phyloP scores from a whole-genome alignment of 37 sponge, comb jelly and placozoan genomes.

The Bolinopsis microptera region DNA sequence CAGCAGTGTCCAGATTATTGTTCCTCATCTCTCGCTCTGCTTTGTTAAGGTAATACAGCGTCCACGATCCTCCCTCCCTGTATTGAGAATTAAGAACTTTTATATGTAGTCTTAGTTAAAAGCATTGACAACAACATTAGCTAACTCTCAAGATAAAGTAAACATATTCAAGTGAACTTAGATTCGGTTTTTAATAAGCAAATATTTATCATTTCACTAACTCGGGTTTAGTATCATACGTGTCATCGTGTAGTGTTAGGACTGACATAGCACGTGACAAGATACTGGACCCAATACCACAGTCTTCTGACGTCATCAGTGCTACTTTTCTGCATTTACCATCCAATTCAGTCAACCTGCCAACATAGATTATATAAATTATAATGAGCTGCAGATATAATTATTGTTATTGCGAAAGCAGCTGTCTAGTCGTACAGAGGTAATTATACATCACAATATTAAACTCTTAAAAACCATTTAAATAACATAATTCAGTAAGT shows the following conservation, averaged over 20 bases:
- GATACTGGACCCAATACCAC: conserved; percentile 14
- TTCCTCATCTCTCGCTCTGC: background rate
- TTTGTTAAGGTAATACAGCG: background rate
- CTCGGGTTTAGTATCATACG: background rate
- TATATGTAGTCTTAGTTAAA: no score
- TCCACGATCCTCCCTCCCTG: background rate
- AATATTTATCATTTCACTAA: no score
- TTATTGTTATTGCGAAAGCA: no score
- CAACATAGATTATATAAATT: background rate
- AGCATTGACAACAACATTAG: no score
- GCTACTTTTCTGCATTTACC: background rate
- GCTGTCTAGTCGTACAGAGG: no score
- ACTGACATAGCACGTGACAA: background rate
- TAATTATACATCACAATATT: no score
- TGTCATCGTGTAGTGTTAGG: background rate
- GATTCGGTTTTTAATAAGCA: no score
- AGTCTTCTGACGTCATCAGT: conserved; percentile 1
- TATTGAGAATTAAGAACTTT: background rate
- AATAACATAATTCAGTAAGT: no score
- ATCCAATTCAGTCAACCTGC: background rate
- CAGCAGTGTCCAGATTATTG: conserved; percentile 26
- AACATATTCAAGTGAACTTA: no score
- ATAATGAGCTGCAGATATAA: no score
- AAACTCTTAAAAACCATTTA: no score
- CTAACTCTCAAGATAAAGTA: no score